Base-by-base conservation (phyloP, 2,113 vertebrate species). In the Phalacrocorax carbo region DNA sequence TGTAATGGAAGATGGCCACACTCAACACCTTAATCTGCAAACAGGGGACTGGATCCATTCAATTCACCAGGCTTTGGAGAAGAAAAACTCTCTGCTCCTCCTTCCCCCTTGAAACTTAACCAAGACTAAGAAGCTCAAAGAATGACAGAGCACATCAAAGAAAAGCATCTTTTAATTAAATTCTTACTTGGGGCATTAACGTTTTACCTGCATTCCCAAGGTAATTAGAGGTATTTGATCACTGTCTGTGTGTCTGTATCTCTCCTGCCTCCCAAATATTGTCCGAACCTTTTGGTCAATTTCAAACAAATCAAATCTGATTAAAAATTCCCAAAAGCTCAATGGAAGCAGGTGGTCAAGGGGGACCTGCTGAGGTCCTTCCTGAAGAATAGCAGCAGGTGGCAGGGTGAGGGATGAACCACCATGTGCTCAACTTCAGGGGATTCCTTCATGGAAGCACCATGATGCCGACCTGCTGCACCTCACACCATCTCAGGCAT, bases 381-480 rank as follows among this genome's bases (percentile, higher is more conserved):
- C 16, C 21, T 42, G 54, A 44, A 69, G 62, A 60, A 69, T 3
- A 46, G 40, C 38, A 61, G 58, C 29, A 85, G 68, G 52, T 11
- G 19, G 6, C 36, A 78, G 48, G 9, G 7, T 2, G 2, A 7
- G 4, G 20, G 14, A 36, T 0, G 0, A 76, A 34, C 44, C 30
- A 80, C 18, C 1, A 18, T 65, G 11, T 15, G 30, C 15, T 76
- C 49, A 42, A 0, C 13, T 73, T 77, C 49, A 54, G 27, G 13
- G 25, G 6, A 46, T 70, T 83, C 11, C 22, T 49, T 80, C 3
- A 0, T 51, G 54, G 34, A 21, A 81, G 17, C 27, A n/a, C 21
- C 17, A 9, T 15, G 44, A 60, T 19, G 29, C 22, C 0, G 0
- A 25, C 16, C 7, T 30, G 7, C 9, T 42, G 36, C 19, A 52